Conservation (phyloP, 2,888 invertebrate species). For the Toxonevra muliebris region DNA sequence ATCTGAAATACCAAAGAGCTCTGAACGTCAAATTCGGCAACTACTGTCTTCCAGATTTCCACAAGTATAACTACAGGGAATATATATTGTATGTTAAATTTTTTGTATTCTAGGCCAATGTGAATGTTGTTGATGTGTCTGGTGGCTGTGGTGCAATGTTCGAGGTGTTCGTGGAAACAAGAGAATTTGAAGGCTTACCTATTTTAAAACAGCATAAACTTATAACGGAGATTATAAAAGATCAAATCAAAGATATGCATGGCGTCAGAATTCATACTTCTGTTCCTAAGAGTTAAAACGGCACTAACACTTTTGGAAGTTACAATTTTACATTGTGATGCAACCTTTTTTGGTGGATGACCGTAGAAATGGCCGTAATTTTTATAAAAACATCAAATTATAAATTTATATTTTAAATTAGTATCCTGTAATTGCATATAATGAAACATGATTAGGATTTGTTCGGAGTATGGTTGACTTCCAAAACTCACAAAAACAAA, state of each 20-base stretch:
- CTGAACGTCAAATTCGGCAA: conserved; percentile 16
- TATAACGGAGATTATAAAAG: conserved; percentile 36
- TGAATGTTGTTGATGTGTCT: conserved; percentile 39
- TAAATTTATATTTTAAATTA: no score
- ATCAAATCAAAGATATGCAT: conserved; percentile 41
- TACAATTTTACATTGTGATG: no score
- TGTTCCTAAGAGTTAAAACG: conserved; percentile 18
- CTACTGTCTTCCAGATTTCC: conserved; percentile 20
- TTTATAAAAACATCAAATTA: no score
- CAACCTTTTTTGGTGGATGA: no score
- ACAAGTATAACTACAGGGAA: background rate
- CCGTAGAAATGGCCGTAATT: no score
- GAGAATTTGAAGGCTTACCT: conserved; percentile 37
- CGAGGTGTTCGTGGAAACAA: conserved; percentile 37
- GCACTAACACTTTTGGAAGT: no score
- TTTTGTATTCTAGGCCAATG: conserved; percentile 29
- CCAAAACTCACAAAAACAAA: no score
- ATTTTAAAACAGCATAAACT: conserved; percentile 41
- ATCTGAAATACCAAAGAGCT: conserved; percentile 2
- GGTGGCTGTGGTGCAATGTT: conserved; percentile 42
- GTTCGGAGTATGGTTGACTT: no score
- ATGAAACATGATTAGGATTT: no score
- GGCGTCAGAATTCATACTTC: conserved; percentile 41
- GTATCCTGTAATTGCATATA: no score
- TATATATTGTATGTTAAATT: background rate